Evolutionary conservation across 1,140 invertebrate species (phyloP), one percentile per base, ranked within the genome.

Genomic region (Drosophila albomicans): DNA sequence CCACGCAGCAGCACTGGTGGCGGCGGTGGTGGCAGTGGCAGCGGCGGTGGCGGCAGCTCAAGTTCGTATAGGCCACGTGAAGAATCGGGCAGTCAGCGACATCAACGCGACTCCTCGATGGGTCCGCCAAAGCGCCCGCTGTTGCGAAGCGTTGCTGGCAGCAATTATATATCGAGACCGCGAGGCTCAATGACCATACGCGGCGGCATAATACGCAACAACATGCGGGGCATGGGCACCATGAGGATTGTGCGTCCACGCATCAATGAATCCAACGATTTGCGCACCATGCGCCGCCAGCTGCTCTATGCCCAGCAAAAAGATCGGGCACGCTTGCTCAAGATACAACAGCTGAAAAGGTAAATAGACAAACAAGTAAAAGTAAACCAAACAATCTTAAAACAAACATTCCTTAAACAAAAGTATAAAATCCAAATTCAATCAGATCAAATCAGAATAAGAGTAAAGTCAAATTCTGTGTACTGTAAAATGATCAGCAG

Each of bases 331-430:
- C 84, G 91, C 56, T 65, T 91, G 62, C 77, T 92, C 52, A 92
- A 92, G 75, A 91, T 92, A 73, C 84, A 91, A 75, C 87, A 92
- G 63, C 68, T 92, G 67, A 91, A 91, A 91, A 92, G 91, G 91
- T 92, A 92, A 91, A 74, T 92, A 90, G 69, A 78, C 66, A 76
- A 69, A 54, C 43, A 70, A 45, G 38, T 41, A 30, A 32, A 71
- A 25, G 20, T 25, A 4, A 25, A 25, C 20, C 30, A 48, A 77
- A 35, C 13, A 25, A 71, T 32, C 20, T 25, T 25, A 25, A 25
- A 25, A 32, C 30, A 32, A 32, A 32, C 35, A 38, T 10, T 3
- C 6, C 35, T 3, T 10, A 38, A 38, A 38, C 6, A 38, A 8
- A 38, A 38, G 8, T 38, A 8, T 32, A 46, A 41, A 35, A 25